Evolutionary conservation across 2,888 invertebrate species (phyloP).

Genomic region (Eupithecia exiguata): DNA sequence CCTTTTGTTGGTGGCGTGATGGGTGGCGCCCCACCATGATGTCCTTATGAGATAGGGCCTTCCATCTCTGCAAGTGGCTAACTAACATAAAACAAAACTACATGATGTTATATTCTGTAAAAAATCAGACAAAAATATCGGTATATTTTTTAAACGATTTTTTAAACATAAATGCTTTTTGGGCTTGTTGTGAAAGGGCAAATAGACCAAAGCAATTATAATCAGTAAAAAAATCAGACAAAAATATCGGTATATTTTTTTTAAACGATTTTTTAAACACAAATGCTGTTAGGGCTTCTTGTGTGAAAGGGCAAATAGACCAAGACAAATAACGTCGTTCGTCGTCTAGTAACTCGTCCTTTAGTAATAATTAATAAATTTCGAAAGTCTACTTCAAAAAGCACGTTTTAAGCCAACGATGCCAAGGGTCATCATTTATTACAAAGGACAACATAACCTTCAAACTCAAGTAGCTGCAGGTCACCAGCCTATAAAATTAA

Average conservation of each 20-base stretch:
- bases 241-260: not conserved
- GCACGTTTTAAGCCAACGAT: not conserved
- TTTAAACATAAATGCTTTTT: not conserved
- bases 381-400: not conserved
- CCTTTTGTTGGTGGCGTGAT: no score
- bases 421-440: not conserved
- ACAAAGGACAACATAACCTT: slow-evolving; percentile 4
- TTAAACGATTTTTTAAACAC: not conserved
- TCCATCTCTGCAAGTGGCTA: no score
- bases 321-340: not conserved
- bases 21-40: no score
- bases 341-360: not conserved
- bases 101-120: no score
- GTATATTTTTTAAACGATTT: not conserved
- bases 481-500: not conserved
- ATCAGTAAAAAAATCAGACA: not conserved
- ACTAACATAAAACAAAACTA: no score
- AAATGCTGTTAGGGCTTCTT: not conserved
- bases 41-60: no score
- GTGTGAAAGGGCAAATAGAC: not conserved
- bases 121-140: not conserved
- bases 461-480: not conserved
- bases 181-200: not conserved
- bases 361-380: slow-evolving; percentile 8
- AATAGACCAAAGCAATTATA: not conserved